Evolutionary conservation across 2,797 vertebrate species (phyloP).

Genomic region (Sebastes minor): DNA sequence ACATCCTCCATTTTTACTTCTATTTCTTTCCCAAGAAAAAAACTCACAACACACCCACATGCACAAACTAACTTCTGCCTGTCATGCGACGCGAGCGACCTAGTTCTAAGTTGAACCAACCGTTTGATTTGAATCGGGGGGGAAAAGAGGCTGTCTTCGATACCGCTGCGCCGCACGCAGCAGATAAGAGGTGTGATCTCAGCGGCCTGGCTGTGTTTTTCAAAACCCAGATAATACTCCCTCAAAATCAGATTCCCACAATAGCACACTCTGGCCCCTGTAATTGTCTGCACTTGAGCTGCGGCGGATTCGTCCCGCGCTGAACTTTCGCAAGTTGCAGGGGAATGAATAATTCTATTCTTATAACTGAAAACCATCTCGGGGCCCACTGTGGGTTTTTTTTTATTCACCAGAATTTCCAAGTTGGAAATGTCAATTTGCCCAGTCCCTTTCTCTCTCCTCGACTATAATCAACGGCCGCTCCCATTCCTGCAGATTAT

Average conservation of each 20-base stretch:
- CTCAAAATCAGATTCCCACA: slow-evolving; percentile 63
- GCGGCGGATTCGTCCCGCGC: slow-evolving; percentile 55
- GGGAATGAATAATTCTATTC: slow-evolving; percentile 73
- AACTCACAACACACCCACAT: slow-evolving; percentile 32
- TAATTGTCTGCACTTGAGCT: slow-evolving; percentile 72
- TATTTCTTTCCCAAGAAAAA: slow-evolving; percentile 13
- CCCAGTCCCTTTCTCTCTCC: slow-evolving; percentile 49
- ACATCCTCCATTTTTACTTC: slow-evolving; percentile 2
- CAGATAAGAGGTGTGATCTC: slow-evolving; percentile 69
- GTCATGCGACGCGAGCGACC: slow-evolving; percentile 56
- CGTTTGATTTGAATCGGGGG: slow-evolving; percentile 53
- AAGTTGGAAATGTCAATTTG: slow-evolving; percentile 68
- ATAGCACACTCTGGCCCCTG: slow-evolving; percentile 50
- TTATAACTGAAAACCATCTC: slow-evolving; percentile 56
- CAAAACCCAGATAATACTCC: slow-evolving; percentile 73
- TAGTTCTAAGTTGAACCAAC: slow-evolving; percentile 60
- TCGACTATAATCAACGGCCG: slow-evolving; percentile 71
- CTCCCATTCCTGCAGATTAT: slow-evolving; percentile 72
- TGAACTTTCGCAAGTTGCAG: slow-evolving; percentile 68
- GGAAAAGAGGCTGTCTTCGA: slow-evolving; percentile 25
- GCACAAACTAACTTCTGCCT: slow-evolving; percentile 40
- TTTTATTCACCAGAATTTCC: slow-evolving; percentile 39
- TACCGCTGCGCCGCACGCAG: slow-evolving; percentile 9
- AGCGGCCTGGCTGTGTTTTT: slow-evolving; percentile 69
- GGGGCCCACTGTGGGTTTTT: not conserved